A percentile compares a stretch with the other conserved stretches of the same genome.
Evolutionary conservation across 2,797 vertebrate genomes (phyloP).

Genomic region (Rachycentron canadum): DNA sequence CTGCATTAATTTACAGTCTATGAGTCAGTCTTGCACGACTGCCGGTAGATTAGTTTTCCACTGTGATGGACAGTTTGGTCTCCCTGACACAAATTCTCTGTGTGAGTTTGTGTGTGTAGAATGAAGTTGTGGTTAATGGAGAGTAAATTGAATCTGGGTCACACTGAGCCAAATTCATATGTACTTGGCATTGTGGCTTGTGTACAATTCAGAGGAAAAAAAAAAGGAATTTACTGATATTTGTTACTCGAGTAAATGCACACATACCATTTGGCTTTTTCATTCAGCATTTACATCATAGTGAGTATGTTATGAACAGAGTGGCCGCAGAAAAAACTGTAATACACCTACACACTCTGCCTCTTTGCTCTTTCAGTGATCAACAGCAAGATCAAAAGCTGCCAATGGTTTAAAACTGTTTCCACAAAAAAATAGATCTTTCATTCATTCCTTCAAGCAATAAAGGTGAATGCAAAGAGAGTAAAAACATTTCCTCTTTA

Average conservation of each 20-base stretch:
- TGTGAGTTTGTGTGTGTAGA: neutral
- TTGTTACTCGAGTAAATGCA: neutral
- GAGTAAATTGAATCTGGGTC: constrained; percentile 9
- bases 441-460: neutral
- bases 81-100: neutral
- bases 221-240: neutral
- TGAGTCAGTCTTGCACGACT: neutral
- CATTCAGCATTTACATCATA: neutral
- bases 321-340: neutral
- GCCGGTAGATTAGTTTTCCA: neutral
- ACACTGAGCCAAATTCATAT: neutral
- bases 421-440: neutral
- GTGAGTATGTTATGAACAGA: neutral
- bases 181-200: neutral
- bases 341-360: neutral
- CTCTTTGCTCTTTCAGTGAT: neutral
- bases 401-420: neutral
- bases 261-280: neutral
- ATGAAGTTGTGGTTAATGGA: neutral
- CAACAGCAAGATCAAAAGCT: neutral
- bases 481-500: neutral
- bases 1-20: neutral
- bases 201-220: neutral
- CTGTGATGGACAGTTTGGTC: neutral
- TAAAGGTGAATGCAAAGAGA: neutral